phyloP scores from a whole-genome alignment of 2,888 invertebrate species.

The Troides helena region DNA sequence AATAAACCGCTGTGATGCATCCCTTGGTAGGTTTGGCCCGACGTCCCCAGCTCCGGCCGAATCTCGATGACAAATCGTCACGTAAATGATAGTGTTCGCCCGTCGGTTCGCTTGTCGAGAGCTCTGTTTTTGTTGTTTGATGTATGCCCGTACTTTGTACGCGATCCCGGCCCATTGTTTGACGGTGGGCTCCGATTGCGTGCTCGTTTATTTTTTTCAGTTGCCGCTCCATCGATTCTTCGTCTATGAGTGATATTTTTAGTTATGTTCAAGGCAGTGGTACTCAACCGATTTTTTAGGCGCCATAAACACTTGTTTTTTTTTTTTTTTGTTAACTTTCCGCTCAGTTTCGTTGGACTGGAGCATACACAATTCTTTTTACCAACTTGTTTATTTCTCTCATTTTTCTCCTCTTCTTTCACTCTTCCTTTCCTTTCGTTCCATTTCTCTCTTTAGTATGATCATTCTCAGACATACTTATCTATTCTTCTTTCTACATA shows the following conservation, averaged over 20 bases:
- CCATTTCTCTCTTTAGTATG: too few relatives aligned
- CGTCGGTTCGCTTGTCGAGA: slow-evolving; percentile 52
- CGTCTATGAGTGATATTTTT: slow-evolving; percentile 32
- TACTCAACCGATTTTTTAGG: neutral
- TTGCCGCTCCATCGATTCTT: slow-evolving; percentile 43
- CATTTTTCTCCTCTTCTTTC: too few relatives aligned
- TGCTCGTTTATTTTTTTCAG: slow-evolving; percentile 52
- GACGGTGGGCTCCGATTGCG: slow-evolving; percentile 42
- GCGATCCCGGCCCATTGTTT: slow-evolving; percentile 56
- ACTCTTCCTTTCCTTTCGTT: too few relatives aligned
- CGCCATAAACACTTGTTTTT: too few relatives aligned
- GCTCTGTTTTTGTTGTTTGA: slow-evolving; percentile 76
- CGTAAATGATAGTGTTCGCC: slow-evolving; percentile 76
- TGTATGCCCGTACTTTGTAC: slow-evolving; percentile 66
- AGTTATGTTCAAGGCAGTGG: neutral
- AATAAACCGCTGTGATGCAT: slow-evolving; percentile 32
- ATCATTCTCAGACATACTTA: too few relatives aligned
- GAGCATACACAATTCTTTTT: too few relatives aligned
- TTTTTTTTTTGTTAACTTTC: too few relatives aligned
- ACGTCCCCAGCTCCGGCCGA: slow-evolving; percentile 50
- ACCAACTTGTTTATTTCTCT: too few relatives aligned
- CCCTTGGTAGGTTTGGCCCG: slow-evolving; percentile 46
- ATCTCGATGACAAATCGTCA: slow-evolving; percentile 78
- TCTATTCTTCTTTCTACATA: too few relatives aligned
- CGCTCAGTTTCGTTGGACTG: too few relatives aligned